Conservation (phyloP, 2,797 vertebrate genomes). For the Otolemur crassicaudatus region DNA sequence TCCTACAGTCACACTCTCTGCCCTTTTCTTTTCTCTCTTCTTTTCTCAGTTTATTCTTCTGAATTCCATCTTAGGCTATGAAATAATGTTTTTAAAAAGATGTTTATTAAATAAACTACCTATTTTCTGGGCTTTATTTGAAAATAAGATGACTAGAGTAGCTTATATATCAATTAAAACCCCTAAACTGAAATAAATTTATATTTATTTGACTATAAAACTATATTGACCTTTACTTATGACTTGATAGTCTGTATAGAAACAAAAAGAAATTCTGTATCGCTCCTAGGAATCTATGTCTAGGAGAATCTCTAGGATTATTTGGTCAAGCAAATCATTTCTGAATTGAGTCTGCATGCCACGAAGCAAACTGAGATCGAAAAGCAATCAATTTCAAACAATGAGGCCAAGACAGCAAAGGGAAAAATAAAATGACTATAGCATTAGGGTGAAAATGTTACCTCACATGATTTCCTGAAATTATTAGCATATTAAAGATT, state of each 20-base stretch:
- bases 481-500: neutral
- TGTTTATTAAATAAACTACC: neutral
- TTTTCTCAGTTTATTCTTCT: neutral
- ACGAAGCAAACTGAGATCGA: neutral
- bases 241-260: neutral
- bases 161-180: neutral
- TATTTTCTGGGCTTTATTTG: neutral
- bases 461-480: neutral
- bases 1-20: neutral
- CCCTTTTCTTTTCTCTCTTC: neutral
- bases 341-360: neutral
- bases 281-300: neutral
- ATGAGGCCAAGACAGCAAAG: neutral
- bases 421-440: neutral
- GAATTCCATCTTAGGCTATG: neutral
- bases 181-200: constrained; percentile 17
- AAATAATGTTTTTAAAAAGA: neutral
- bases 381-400: neutral
- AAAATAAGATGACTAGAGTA: constrained; percentile 15
- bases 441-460: neutral
- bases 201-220: neutral
- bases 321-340: constrained; percentile 46
- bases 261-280: neutral
- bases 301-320: neutral
- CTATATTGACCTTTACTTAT: neutral